Conservation (phyloP, 2,797 vertebrate species). For the Spheniscus humboldti region DNA sequence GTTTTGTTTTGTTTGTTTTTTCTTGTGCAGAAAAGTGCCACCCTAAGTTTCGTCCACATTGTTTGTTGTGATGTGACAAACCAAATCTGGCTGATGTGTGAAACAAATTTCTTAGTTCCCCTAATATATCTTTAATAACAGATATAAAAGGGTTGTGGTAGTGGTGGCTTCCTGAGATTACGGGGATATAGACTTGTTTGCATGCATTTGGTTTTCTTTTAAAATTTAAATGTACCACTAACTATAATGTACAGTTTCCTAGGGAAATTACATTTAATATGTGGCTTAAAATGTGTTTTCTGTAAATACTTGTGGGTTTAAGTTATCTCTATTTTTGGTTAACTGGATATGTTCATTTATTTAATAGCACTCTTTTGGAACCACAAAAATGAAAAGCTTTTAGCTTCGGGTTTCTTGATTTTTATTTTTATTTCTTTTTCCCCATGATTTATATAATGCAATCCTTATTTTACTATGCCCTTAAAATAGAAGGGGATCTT, state of each 20-base stretch:
- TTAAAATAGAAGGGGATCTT: neutral
- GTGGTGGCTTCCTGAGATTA: constrained; percentile 58
- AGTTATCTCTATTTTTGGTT: constrained; percentile 30
- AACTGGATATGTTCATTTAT: neutral
- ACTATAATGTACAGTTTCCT: constrained; percentile 41
- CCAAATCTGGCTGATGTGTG: constrained; percentile 13
- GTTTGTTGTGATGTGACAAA: constrained; percentile 2
- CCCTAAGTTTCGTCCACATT: neutral
- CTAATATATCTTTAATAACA: constrained; percentile 5
- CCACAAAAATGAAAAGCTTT: constrained; percentile 42
- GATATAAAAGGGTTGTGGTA: constrained; percentile 35
- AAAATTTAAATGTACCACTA: constrained; percentile 39
- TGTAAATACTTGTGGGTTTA: constrained; percentile 49
- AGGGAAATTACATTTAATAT: constrained; percentile 49
- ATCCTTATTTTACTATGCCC: neutral
- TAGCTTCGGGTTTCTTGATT: neutral
- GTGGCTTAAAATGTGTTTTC: constrained; percentile 46
- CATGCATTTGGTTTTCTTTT: constrained; percentile 52
- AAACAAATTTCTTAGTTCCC: neutral
- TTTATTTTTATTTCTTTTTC: neutral
- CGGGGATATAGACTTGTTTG: neutral
- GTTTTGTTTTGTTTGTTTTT: neutral
- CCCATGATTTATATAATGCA: neutral
- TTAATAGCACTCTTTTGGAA: neutral
- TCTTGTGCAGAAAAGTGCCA: neutral